Evolutionary conservation across 2,113 vertebrate genomes (phyloP).

Genomic region (Onychostruthus taczanowskii): DNA sequence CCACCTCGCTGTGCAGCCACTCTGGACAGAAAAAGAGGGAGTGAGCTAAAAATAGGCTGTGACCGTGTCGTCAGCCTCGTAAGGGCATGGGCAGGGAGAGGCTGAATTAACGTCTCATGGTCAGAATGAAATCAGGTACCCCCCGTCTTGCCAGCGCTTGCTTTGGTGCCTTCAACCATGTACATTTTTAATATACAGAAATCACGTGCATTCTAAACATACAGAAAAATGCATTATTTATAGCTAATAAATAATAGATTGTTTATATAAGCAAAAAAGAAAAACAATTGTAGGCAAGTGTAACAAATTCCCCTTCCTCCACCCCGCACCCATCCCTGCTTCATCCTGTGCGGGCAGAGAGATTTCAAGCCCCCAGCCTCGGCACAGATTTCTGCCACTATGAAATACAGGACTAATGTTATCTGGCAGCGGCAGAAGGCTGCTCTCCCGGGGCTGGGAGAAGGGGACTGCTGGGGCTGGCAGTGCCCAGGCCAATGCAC

Average conservation of each 20-base stretch:
- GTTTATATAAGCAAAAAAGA: conserved; percentile 66
- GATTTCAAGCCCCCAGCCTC: conserved; percentile 50
- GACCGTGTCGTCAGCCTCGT: not conserved
- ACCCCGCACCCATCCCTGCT: not conserved
- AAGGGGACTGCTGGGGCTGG: not conserved
- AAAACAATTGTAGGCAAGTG: conserved; percentile 61
- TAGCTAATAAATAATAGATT: conserved; percentile 69
- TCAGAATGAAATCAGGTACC: not conserved
- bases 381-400: conserved; percentile 55
- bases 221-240: conserved; percentile 70
- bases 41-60: conserved; percentile 45
- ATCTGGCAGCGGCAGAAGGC: conserved; percentile 64
- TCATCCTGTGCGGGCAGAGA: not conserved
- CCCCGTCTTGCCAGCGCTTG: not conserved
- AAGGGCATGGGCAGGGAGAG: not conserved
- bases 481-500: not conserved
- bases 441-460: not conserved
- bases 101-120: not conserved
- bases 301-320: conserved; percentile 41
- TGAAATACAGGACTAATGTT: conserved; percentile 51
- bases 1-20: not conserved
- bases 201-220: conserved; percentile 66
- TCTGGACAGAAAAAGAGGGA: conserved; percentile 4
- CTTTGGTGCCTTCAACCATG: conserved; percentile 50
- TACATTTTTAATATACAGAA: conserved; percentile 62